Percentiles rank a stretch among this genome's conserved stretches.
Evolutionary conservation across 2,888 invertebrate species (phyloP).

Genomic region (Stenodera caucasica): DNA sequence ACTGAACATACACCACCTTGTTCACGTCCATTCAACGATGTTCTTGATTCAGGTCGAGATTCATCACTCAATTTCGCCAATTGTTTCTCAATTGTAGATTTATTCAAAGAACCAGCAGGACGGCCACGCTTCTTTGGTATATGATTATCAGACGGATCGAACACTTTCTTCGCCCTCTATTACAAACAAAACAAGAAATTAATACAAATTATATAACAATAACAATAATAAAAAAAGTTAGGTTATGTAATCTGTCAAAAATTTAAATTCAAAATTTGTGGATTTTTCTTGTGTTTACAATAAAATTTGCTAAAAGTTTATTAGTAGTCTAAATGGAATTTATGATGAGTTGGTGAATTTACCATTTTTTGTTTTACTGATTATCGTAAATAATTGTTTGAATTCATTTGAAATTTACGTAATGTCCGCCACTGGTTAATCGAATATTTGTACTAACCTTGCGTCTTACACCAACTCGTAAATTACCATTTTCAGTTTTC

Average conservation of each 20-base stretch:
- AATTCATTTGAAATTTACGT: not conserved
- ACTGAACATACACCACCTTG: slow-evolving; percentile 66
- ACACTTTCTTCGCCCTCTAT: slow-evolving; percentile 79
- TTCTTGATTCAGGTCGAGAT: slow-evolving; percentile 50
- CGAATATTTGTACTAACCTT: slow-evolving; percentile 54
- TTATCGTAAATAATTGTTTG: slow-evolving; percentile 1
- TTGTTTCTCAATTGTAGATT: slow-evolving; percentile 62
- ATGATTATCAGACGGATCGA: slow-evolving; percentile 83
- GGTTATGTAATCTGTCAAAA: slow-evolving; percentile 13
- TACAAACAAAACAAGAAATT: slow-evolving; percentile 5
- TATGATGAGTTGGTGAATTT: not conserved
- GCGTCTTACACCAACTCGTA: slow-evolving; percentile 63
- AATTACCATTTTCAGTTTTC: slow-evolving; percentile 31
- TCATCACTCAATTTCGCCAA: slow-evolving; percentile 43
- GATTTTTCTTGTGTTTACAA: too few relatives aligned
- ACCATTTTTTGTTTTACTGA: slow-evolving; percentile 16
- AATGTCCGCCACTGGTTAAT: not conserved
- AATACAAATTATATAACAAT: too few relatives aligned
- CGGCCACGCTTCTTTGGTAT: slow-evolving; percentile 73
- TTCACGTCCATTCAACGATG: slow-evolving; percentile 48
- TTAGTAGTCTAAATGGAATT: too few relatives aligned
- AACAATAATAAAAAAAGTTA: slow-evolving; percentile 15
- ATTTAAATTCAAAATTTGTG: not conserved
- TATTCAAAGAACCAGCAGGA: slow-evolving; percentile 65
- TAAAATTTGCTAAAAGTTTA: too few relatives aligned